Base-by-base conservation (phyloP, 1,140 invertebrate species). In the Lucilia sericata region DNA sequence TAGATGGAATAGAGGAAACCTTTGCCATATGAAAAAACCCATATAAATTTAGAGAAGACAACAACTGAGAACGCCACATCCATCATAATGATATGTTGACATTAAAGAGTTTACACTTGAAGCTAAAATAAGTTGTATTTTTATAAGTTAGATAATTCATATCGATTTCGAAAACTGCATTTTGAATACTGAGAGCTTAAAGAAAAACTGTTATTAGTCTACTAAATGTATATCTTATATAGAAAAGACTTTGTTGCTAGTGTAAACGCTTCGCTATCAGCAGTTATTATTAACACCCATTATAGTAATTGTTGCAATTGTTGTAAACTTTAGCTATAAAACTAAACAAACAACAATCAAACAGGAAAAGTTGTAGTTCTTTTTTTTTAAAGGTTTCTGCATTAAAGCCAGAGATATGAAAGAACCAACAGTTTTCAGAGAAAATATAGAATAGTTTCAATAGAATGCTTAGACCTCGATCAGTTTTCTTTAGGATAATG, bases 241-340 rank as follows among this genome's bases (percentile, higher is more conserved):
- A n/a, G n/a, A n/a, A n/a, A n/a, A n/a, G n/a, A n/a, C n/a, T n/a
- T n/a, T n/a, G 7, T 60, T 60, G 5, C n/a, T 17, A 60, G n/a
- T n/a, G 55, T 60, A n/a, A 60, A 60, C 55, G 55, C 14, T 14
- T 60, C n/a, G 4, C 7, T 7, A 60, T 13, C 55, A 60, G 55
- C 55, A 60, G 55, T n/a, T n/a, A 60, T n/a, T 60, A 78, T 78
- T 78, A 78, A 78, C 75, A 78, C 75, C 75, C 34, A 78, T 78
- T 78, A 78, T n/a, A 78, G 75, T 78, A 78, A 78, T 78, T 78
- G 75, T 78, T 78, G 36, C n/a, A 47, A n/a, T 36, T 19, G 14
- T 36, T 78, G 7, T 42, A 42, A 17, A 75, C 42, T 47, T 13
- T 75, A 19, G 36, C 17, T 42, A 34, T 12, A 78, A 13, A 78